Evolutionary conservation across 2,888 invertebrate species (phyloP).

Genomic region (Tenthredo notha): DNA sequence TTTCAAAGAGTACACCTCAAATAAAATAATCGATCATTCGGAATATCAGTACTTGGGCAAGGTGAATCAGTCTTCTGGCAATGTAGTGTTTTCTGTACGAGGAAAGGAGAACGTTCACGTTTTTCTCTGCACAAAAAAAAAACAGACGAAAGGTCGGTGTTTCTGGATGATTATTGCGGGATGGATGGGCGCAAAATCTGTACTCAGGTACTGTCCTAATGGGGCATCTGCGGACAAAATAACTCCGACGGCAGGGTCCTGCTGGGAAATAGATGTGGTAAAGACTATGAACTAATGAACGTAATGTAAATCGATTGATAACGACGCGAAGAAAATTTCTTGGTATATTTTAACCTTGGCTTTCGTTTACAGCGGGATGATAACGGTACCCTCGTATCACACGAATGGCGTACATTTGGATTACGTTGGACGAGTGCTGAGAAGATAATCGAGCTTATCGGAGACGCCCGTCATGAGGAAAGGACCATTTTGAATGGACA

Average conservation of each 20-base stretch:
- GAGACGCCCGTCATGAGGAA: not conserved
- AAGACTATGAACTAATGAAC: not conserved
- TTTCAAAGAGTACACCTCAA: not conserved
- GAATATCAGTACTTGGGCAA: not conserved
- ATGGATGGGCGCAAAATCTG: not conserved
- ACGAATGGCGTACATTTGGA: too few relatives aligned
- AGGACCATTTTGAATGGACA: not conserved
- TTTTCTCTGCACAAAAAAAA: not conserved
- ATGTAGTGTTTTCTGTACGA: not conserved
- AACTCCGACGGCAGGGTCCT: not conserved
- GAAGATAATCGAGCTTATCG: not conserved
- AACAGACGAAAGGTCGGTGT: not conserved
- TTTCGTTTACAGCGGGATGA: conserved; percentile 55
- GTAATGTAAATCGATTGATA: not conserved
- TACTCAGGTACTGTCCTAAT: not conserved
- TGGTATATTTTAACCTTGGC: not conserved
- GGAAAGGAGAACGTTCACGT: not conserved
- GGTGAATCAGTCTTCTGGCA: not conserved
- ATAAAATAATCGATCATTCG: not conserved
- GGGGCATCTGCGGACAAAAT: not conserved
- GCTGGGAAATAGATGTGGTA: not conserved
- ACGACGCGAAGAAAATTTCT: not conserved
- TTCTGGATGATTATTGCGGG: conserved; percentile 30
- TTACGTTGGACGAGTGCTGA: too few relatives aligned
- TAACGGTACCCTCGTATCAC: too few relatives aligned